Evolutionary conservation across 2,797 vertebrate genomes (phyloP).

Genomic region (Spinibarbus caldwelli): DNA sequence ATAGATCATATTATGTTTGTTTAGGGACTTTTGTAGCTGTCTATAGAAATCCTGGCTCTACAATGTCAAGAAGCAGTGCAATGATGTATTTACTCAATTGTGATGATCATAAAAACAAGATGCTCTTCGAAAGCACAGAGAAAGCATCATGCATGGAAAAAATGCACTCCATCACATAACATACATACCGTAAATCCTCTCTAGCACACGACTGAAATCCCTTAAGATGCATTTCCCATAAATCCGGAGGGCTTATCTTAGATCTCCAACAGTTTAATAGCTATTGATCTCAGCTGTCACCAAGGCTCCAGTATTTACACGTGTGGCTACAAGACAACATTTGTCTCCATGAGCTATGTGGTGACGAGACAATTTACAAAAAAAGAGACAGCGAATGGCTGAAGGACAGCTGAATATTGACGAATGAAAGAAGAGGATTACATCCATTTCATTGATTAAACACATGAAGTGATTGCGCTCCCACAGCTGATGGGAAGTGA

Average conservation of each 20-base stretch:
- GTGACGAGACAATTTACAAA: not conserved
- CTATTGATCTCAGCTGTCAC: conserved; percentile 44
- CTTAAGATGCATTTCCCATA: conserved; percentile 31
- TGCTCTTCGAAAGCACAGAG: not conserved
- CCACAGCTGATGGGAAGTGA: conserved; percentile 33
- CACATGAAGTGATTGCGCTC: not conserved
- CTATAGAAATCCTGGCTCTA: not conserved
- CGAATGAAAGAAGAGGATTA: conserved; percentile 13
- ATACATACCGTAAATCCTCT: conserved; percentile 9
- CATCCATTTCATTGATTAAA: conserved; percentile 1
- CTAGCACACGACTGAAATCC: not conserved
- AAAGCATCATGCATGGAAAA: conserved; percentile 31
- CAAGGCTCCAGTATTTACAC: conserved; percentile 1
- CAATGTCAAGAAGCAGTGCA: not conserved
- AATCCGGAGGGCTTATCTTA: conserved; percentile 8
- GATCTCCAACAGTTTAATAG: conserved; percentile 31
- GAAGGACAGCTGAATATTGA: conserved; percentile 21
- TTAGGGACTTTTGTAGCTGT: not conserved
- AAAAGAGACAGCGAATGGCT: not conserved
- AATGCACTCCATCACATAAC: not conserved
- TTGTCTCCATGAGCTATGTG: not conserved
- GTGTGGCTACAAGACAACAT: conserved; percentile 17
- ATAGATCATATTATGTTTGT: not conserved
- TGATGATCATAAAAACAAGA: not conserved
- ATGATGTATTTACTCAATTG: not conserved